Percentiles rank a stretch among this genome's conserved stretches.
phyloP scores from a whole-genome alignment of 2,888 invertebrate species.

The Tipula vernalis region DNA sequence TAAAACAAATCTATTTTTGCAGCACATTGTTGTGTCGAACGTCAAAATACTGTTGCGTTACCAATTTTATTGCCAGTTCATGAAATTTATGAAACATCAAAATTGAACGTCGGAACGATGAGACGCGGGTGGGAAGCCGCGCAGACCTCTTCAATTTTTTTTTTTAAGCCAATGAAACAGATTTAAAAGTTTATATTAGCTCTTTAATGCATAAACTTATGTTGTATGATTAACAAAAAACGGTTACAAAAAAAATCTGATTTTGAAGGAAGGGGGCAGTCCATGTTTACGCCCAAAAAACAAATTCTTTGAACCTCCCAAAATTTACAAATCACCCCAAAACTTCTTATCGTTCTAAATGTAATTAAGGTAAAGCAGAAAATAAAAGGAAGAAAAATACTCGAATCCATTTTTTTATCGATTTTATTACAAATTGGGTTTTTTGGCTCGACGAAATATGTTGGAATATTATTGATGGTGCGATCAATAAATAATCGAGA shows the following conservation, averaged over 20 bases:
- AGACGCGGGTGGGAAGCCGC: background rate
- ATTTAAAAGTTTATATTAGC: background rate
- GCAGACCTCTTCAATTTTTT: background rate
- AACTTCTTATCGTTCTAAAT: background rate
- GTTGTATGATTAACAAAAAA: background rate
- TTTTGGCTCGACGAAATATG: background rate
- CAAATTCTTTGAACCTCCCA: background rate
- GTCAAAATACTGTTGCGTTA: background rate
- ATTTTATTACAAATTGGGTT: background rate
- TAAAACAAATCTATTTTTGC: background rate
- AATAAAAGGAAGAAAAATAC: background rate
- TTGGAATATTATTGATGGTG: background rate
- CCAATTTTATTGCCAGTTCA: background rate
- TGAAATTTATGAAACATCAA: background rate
- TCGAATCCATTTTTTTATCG: background rate
- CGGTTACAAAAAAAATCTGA: background rate
- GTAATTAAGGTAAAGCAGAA: background rate
- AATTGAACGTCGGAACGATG: background rate
- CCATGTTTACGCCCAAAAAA: background rate
- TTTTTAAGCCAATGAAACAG: background rate
- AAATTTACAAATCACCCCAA: background rate
- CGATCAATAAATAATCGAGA: background rate
- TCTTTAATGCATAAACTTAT: background rate
- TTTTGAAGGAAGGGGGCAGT: background rate
- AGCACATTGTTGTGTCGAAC: background rate